A percentile compares a stretch with the other conserved stretches of the same genome.
Conservation (phyloP, 1,140 invertebrate genomes). For the Steinernema khuongi region DNA sequence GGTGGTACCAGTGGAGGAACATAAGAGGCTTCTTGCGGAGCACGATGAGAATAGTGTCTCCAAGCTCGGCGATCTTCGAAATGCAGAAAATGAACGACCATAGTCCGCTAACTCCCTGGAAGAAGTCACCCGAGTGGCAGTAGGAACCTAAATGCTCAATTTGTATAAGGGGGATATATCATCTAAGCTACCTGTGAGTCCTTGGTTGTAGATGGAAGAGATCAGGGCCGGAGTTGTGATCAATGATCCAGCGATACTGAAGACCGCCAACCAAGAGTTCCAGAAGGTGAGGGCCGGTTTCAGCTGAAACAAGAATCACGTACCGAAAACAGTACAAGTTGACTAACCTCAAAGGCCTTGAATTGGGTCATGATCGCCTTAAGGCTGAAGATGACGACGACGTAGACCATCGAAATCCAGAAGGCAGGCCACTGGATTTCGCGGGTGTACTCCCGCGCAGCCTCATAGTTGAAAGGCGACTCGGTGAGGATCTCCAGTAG, state of each 20-base stretch:
- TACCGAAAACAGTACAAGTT: not conserved
- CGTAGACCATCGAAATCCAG: slow-evolving; percentile 43
- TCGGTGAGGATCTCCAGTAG: slow-evolving; percentile 20
- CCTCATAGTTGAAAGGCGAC: slow-evolving; percentile 35
- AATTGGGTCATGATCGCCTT: slow-evolving; percentile 38
- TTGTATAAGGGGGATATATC: slow-evolving; percentile 17
- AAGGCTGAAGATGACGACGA: slow-evolving; percentile 45
- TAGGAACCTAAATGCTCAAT: slow-evolving; percentile 61
- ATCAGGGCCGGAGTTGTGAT: slow-evolving; percentile 50
- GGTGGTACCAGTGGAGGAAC: slow-evolving; percentile 69
- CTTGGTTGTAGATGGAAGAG: slow-evolving; percentile 60
- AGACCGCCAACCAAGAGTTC: slow-evolving; percentile 82
- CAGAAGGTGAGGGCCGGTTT: slow-evolving; percentile 76
- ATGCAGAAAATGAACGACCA: slow-evolving; percentile 55
- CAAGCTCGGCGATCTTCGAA: slow-evolving; percentile 57
- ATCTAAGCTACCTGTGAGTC: slow-evolving; percentile 66
- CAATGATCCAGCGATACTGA: slow-evolving; percentile 72
- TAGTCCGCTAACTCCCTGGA: slow-evolving; percentile 77
- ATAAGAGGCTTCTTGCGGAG: slow-evolving; percentile 53
- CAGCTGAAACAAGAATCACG: slow-evolving; percentile 70
- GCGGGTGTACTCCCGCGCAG: slow-evolving; percentile 31
- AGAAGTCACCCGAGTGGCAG: slow-evolving; percentile 66
- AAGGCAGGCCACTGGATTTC: slow-evolving; percentile 40
- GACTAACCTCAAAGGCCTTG: slow-evolving; percentile 40
- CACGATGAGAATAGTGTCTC: slow-evolving; percentile 56